phyloP scores from a whole-genome alignment of 2,113 vertebrate species.

The Malurus melanocephalus region DNA sequence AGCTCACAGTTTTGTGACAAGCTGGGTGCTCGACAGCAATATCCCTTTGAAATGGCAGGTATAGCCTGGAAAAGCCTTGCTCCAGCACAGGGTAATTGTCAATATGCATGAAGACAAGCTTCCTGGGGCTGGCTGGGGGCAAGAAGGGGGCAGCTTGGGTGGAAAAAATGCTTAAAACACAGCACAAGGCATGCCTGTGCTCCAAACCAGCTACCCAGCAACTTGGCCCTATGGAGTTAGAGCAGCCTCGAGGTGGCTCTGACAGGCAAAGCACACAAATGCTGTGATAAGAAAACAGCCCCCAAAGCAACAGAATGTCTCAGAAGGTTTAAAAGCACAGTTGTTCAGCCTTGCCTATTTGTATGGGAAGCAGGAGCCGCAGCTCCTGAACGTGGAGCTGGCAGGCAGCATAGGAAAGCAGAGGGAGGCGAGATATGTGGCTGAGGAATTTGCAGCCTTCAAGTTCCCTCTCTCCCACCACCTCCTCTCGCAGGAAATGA shows the following conservation, averaged over 20 bases:
- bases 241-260: not conserved
- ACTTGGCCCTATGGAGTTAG: not conserved
- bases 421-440: slow-evolving; percentile 35
- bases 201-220: not conserved
- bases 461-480: slow-evolving; percentile 29
- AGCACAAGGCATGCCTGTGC: not conserved
- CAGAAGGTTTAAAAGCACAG: not conserved
- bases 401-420: not conserved
- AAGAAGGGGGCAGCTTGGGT: not conserved
- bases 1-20: not conserved
- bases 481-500: slow-evolving; percentile 14
- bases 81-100: not conserved
- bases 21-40: not conserved
- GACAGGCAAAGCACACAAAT: not conserved
- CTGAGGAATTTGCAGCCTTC: slow-evolving; percentile 42
- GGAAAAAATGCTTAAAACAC: not conserved
- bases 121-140: slow-evolving; percentile 1
- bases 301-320: not conserved
- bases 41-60: slow-evolving; percentile 23
- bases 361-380: not conserved
- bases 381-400: not conserved
- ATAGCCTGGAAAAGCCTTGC: not conserved
- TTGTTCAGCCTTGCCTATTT: not conserved
- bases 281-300: not conserved
- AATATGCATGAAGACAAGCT: not conserved